Base-by-base conservation (phyloP, 2,113 vertebrate species). In the Oryzias curvinotus region DNA sequence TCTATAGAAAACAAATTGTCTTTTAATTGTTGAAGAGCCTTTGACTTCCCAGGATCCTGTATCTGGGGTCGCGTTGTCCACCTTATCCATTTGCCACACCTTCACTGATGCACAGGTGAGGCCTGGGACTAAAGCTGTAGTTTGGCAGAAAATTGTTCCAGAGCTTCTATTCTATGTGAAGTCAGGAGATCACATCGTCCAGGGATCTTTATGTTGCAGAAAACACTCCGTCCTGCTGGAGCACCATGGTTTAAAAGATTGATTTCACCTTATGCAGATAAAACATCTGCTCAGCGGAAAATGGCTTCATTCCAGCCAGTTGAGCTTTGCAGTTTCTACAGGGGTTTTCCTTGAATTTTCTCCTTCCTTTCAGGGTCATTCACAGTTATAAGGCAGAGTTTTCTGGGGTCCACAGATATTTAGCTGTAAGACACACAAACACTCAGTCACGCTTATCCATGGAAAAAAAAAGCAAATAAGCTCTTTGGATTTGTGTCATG, bases 261-360 rank as follows among this genome's bases (percentile, higher is more conserved):
- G 70, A 49, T 77, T 86, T 62, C 14, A 54, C 60, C 63, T 36
- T 30, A 52, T 36, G 36, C 8, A 49, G 49, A 62, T 69, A 42
- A 43, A 68, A 62, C 82, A 83, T 70, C 74, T 80, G 74, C 73
- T 74, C 71, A 86, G 81, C 69, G 73, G 36, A 57, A 64, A 70
- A 54, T 69, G 71, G 65, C 78, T 75, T 88, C 74, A 80, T 70
- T 68, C 63, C 49, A 28, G 68, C 75, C 75, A 82, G 69, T 72
- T 77, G 66, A 54, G 54, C 46, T 64, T 45, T 47, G 53, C 15
- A 46, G 44, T 30, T 36, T 52, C 36, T 15, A 14, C 8, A 52
- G 16, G 5, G 0, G 19, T 43, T 23, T 10, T 7, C 26, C 7
- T 51, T 52, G 58, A 30, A 48, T 10, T 14, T 14, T 46, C n/a